Base-by-base conservation (phyloP, 1,140 invertebrate species). In the Aphidius gifuensis region DNA sequence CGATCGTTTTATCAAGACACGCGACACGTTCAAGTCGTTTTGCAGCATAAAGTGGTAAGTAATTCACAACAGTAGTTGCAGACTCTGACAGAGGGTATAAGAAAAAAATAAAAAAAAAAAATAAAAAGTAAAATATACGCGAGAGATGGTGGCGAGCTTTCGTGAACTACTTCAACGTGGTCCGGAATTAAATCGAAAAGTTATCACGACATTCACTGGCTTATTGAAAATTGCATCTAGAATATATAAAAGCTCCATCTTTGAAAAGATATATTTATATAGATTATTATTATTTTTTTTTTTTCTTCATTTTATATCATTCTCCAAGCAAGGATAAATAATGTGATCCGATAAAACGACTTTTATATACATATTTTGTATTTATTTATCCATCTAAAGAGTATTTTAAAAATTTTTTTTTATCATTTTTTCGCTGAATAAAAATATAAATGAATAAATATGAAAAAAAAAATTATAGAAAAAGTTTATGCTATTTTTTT, bases 121-220 rank as follows among this genome's bases (percentile, higher is more conserved):
- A 54, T 45, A 40, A 44, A 49, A n/a, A 49, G 5, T 49, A 32
- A 49, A 49, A n/a, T 49, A n/a, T 23, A 49, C n/a, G 2, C 7
- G 3, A 21, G 6, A n/a, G 5, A 49, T 7, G 21, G 55, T 45
- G 42, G 40, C 44, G 44, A n/a, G 16, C 55, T 44, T 57, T 40
- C 21, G 44, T 40, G 42, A 58, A 45, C n/a, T 58, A 8, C 56
- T 32, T 48, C 16, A 43, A 58, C 56, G 56, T 46, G 45, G 56
- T 43, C 46, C 32, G 56, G 46, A 58, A 58, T 58, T 58, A 58
- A 58, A 43, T 58, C 56, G 54, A 38, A 46, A 58, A 58, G 44
- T 58, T 58, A 58, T 58, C 56, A 46, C 56, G 16, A 9, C 38
- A n/a, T 58, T 16, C 43, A 32, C 32, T 46, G 44, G 46, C 44